Percentiles rank a stretch among this genome's conserved stretches.
These are phyloP conservation scores for Hypsibius dujardini DNA, from an alignment of 1,140 invertebrate species.

Conservation along the genomic window DNA sequence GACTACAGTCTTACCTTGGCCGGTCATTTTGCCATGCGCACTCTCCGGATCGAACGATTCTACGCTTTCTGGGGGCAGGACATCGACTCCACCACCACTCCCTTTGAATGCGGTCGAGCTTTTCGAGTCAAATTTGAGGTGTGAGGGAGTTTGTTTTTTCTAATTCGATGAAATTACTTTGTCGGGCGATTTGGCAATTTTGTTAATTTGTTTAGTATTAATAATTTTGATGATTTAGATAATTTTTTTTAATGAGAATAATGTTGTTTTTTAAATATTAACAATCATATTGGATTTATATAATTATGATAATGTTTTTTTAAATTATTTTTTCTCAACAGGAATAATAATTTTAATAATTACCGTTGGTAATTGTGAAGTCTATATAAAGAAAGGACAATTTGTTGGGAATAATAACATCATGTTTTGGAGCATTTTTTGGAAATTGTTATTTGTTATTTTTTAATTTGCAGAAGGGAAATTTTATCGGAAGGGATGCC, in stretches of 20 bases:
- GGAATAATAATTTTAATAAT: neutral
- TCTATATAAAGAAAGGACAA: too few relatives aligned
- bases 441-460: constrained; percentile 31
- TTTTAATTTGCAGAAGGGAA: constrained; percentile 46
- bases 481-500: constrained; percentile 79
- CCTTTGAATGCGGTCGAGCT: constrained; percentile 76
- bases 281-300: too few relatives aligned
- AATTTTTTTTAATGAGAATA: too few relatives aligned
- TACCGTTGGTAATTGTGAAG: neutral
- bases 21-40: constrained; percentile 77
- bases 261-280: too few relatives aligned
- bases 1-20: constrained; percentile 80
- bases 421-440: constrained; percentile 16
- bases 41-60: constrained; percentile 85
- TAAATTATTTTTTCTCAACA: too few relatives aligned
- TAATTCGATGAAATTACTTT: neutral
- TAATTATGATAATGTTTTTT: too few relatives aligned
- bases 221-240: too few relatives aligned
- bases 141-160: constrained; percentile 18
- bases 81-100: constrained; percentile 80
- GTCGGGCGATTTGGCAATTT: too few relatives aligned
- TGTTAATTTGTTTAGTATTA: too few relatives aligned
- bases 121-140: constrained; percentile 94
- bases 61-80: constrained; percentile 94
- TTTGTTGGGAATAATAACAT: too few relatives aligned